phyloP scores from a whole-genome alignment of 92 coral and sea anemone species.

The Heliopora coerulea region DNA sequence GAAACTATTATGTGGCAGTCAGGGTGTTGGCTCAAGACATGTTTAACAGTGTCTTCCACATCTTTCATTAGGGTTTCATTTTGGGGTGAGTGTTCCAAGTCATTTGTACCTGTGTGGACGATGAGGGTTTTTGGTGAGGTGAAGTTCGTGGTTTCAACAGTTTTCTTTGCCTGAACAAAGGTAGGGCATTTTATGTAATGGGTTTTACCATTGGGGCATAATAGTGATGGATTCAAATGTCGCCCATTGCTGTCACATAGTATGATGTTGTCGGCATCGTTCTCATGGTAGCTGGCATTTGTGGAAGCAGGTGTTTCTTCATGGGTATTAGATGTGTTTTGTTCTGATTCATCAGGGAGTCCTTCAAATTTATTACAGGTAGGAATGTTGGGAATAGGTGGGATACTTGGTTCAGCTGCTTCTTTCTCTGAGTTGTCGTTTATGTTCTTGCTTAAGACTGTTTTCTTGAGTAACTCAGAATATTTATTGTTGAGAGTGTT shows the following conservation, averaged over 20 bases:
- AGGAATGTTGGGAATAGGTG: neutral
- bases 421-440: neutral
- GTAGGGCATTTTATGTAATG: conserved; percentile 19
- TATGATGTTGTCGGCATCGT: neutral
- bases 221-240: neutral
- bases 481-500: neutral
- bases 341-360: neutral
- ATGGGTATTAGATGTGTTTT: too few relatives aligned
- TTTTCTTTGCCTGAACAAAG: neutral
- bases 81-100: neutral
- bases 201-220: neutral
- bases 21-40: too few relatives aligned
- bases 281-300: neutral
- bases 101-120: neutral
- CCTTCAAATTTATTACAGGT: neutral
- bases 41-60: too few relatives aligned
- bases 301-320: neutral
- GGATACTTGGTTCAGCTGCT: neutral
- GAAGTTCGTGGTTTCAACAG: neutral
- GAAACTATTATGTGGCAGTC: too few relatives aligned
- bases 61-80: too few relatives aligned
- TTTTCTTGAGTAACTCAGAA: neutral
- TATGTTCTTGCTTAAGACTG: neutral
- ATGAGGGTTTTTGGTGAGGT: neutral
- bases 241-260: conserved; percentile 34